Conservation (phyloP, 2,888 invertebrate genomes). For the Baccha elongata region DNA sequence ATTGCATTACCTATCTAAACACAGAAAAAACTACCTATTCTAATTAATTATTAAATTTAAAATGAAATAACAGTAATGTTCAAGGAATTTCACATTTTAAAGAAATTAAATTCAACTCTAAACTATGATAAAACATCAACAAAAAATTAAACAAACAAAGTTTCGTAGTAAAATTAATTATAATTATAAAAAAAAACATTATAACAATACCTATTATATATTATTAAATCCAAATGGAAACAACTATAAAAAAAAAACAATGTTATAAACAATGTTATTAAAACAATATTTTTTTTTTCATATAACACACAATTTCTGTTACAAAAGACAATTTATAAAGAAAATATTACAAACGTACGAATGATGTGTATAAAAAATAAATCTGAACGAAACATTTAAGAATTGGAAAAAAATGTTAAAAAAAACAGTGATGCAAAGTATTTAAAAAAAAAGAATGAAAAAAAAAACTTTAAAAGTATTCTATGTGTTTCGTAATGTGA, state of each 20-base stretch:
- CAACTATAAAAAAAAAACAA: conserved; percentile 58
- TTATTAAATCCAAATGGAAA: conserved; percentile 43
- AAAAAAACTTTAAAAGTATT: conserved; percentile 33
- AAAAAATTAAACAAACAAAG: conserved; percentile 77
- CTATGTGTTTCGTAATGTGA: conserved; percentile 65
- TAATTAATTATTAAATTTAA: conserved; percentile 31
- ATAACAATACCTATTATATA: conserved; percentile 73
- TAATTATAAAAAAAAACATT: conserved; percentile 73
- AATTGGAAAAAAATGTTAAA: conserved; percentile 23
- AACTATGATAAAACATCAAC: conserved; percentile 75
- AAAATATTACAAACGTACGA: background rate
- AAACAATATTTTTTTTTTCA: conserved; percentile 60
- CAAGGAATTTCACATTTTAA: conserved; percentile 72
- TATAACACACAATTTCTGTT: conserved; percentile 43
- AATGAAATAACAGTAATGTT: conserved; percentile 44
- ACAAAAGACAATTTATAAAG: conserved; percentile 10
- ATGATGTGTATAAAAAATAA: conserved; percentile 22
- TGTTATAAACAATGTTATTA: conserved; percentile 56
- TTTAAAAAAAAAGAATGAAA: conserved; percentile 23
- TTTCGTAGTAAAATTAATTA: conserved; percentile 77
- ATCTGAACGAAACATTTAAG: conserved; percentile 37
- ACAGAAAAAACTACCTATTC: conserved; percentile 58
- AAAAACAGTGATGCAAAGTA: conserved; percentile 35
- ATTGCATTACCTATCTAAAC: conserved; percentile 59
- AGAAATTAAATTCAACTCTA: conserved; percentile 75